Base-by-base conservation (phyloP, 2,888 invertebrate genomes). In the Caenorhabditis uteleia region DNA sequence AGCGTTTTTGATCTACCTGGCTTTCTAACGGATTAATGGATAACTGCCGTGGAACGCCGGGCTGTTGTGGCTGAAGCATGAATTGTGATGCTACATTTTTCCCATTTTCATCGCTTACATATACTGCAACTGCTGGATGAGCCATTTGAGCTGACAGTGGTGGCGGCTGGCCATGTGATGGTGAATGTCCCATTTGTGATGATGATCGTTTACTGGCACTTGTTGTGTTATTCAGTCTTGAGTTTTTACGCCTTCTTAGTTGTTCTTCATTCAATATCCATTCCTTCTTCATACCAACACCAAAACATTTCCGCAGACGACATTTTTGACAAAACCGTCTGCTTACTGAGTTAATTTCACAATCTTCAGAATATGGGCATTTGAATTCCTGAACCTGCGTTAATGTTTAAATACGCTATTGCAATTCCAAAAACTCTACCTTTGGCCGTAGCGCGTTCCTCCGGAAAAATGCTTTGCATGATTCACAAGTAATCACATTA, bases 261-360 rank as follows among this genome's bases (percentile, higher is more conserved):
- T 95, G 95, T 77, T 92, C 91, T 50, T 95, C 95, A 0, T 94
- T 92, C 91, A 97, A 92, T 14, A 97, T 97, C 84, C 93, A 92
- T 80, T 95, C 95, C 82, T 94, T 94, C 74, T 92, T 91, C 97
- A 97, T 97, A 0, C 97, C 97, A 60, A 95, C 91, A 65, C 76
- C 86, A 69, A 95, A 89, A 83, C 97, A 97, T 84, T 95, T 95
- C 80, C 91, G 90, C 51, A 97, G 86, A 0, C 97, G 89, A 84
- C 97, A 97, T 87, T 91, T 91, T 80, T 97, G 95, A 84, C 97
- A 97, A 84, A 97, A 97, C 25, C 95, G 60, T 25, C 79, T 65
- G 29, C 70, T 70, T 16, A 80, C 78, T 2, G 79, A 68, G 29
- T 77, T 82, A 51, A 82, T 80, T 34, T 81, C 79, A 48, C 81